Conservation (phyloP, 2,888 invertebrate species). For the Bhutanitis thaidina region DNA sequence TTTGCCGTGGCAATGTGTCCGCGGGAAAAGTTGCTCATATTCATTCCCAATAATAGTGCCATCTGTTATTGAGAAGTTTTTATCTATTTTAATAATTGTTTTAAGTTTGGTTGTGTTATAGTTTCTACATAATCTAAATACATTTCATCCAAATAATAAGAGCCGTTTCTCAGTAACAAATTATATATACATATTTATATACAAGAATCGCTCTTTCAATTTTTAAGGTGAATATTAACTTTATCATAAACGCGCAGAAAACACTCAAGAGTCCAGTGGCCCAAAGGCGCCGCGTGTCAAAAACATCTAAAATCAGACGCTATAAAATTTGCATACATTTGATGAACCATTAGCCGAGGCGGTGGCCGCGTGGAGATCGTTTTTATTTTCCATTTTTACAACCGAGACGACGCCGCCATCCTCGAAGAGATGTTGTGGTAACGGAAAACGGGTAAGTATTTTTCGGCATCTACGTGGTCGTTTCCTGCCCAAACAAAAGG, state of each 20-base stretch:
- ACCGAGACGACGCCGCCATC: conserved; percentile 36
- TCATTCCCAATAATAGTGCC: too few relatives aligned
- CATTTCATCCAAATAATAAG: too few relatives aligned
- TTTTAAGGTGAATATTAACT: neutral
- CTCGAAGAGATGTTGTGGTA: conserved; percentile 53
- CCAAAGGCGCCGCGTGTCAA: conserved; percentile 46
- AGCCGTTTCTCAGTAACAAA: too few relatives aligned
- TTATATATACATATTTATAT: too few relatives aligned
- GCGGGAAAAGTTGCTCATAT: too few relatives aligned
- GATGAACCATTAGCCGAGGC: conserved; percentile 64
- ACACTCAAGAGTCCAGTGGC: conserved; percentile 43
- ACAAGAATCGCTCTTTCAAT: too few relatives aligned
- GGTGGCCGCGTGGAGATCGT: conserved; percentile 46
- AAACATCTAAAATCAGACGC: conserved; percentile 70
- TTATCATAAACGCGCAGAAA: conserved; percentile 55
- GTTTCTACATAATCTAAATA: too few relatives aligned
- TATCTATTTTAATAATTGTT: too few relatives aligned
- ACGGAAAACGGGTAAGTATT: conserved; percentile 53
- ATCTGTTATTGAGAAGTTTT: too few relatives aligned
- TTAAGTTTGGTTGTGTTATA: too few relatives aligned
- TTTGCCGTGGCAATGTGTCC: too few relatives aligned
- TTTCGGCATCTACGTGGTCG: conserved; percentile 65
- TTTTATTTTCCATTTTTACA: conserved; percentile 56
- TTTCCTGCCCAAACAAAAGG: conserved; percentile 78
- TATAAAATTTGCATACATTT: conserved; percentile 76